phyloP scores from a whole-genome alignment of 2,888 invertebrate genomes.

The Athalia cordata region DNA sequence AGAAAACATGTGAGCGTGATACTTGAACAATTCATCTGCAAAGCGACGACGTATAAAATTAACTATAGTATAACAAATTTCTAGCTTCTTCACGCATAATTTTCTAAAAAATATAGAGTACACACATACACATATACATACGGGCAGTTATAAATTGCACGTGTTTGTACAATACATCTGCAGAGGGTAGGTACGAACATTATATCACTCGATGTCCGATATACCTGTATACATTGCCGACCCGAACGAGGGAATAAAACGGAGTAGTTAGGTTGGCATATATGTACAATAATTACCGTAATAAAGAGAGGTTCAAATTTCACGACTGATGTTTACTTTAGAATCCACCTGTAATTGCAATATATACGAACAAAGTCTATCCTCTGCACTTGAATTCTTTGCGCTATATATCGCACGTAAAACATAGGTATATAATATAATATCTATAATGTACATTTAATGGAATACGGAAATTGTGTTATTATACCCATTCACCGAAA shows the following conservation, averaged over 20 bases:
- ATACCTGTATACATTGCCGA: conserved; percentile 1
- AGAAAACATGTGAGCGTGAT: too few species aligned
- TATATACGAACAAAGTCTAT: conserved; percentile 3
- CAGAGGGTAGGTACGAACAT: too few species aligned
- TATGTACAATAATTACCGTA: conserved; percentile 19
- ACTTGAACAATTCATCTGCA: too few species aligned
- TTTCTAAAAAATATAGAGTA: too few species aligned
- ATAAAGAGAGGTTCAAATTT: conserved; percentile 31
- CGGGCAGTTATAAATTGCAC: too few species aligned
- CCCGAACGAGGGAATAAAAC: conserved; percentile 37
- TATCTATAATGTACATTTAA: background rate
- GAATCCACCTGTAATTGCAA: conserved; percentile 33
- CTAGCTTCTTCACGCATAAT: too few species aligned
- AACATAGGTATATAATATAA: background rate
- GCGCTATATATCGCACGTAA: background rate
- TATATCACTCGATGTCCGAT: conserved; percentile 25
- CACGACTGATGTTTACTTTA: conserved; percentile 36
- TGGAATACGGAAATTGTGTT: too few species aligned
- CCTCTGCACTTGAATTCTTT: background rate
- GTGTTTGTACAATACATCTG: too few species aligned
- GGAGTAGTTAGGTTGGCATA: background rate
- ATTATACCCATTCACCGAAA: too few species aligned
- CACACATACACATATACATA: too few species aligned
- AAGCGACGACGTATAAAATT: too few species aligned
- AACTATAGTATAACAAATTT: too few species aligned